Conservation (phyloP, 2,113 vertebrate species). For the Sula dactylatra region DNA sequence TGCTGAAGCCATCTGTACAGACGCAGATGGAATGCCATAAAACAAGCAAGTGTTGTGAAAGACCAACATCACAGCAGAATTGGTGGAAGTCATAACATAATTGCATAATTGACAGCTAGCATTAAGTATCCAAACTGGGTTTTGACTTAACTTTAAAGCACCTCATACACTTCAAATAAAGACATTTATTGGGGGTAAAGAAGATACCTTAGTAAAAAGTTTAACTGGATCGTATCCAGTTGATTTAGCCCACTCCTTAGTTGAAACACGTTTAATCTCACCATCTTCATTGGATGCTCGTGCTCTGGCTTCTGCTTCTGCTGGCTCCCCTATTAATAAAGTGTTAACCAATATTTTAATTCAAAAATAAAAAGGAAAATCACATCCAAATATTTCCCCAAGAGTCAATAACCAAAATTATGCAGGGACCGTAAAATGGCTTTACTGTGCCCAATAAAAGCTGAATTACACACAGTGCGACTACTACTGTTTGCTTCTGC, state of each 20-base stretch:
- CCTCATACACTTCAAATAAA: neutral
- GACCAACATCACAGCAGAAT: neutral
- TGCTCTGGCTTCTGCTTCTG: conserved; percentile 87
- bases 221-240: conserved; percentile 92
- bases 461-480: neutral
- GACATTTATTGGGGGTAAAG: neutral
- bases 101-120: neutral
- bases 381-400: neutral
- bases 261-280: conserved; percentile 93
- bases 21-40: neutral
- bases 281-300: conserved; percentile 91
- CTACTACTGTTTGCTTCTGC: neutral
- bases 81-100: neutral
- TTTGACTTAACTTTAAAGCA: neutral
- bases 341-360: neutral
- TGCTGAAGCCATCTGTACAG: neutral
- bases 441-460: neutral
- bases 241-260: conserved; percentile 95
- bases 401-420: neutral
- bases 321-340: conserved; percentile 86
- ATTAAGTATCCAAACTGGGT: neutral
- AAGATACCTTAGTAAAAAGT: conserved; percentile 92
- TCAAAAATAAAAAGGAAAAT: neutral
- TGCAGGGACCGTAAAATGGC: neutral
- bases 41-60: neutral